Conservation (phyloP, 2,113 vertebrate species). For the Sarotherodon lohbergeri region DNA sequence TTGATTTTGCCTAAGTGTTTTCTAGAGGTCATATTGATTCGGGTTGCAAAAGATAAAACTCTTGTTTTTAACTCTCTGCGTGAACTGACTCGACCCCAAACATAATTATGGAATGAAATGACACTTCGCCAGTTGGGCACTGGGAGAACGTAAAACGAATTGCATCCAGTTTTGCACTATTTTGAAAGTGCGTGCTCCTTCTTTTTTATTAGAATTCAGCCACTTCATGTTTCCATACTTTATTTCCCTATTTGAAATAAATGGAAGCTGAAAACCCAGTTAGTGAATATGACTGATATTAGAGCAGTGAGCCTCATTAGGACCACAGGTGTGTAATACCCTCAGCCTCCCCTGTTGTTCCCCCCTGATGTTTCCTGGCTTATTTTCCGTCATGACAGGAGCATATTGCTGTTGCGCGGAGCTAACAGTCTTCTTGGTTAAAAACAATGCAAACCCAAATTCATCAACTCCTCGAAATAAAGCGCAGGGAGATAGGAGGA, state of each 20-base stretch:
- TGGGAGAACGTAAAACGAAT: neutral
- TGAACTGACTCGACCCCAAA: conserved; percentile 7
- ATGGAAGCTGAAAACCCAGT: conserved; percentile 8
- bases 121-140: neutral
- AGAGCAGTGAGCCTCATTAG: conserved; percentile 42
- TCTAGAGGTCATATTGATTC: conserved; percentile 72
- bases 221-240: neutral
- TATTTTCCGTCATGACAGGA: conserved; percentile 7
- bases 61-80: conserved; percentile 43
- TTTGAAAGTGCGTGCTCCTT: neutral
- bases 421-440: neutral
- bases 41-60: conserved; percentile 55
- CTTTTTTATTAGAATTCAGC: neutral
- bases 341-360: conserved; percentile 15
- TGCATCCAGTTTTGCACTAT: neutral
- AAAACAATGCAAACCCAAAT: neutral
- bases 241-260: neutral
- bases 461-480: neutral
- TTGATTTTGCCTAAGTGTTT: conserved; percentile 65
- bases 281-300: conserved; percentile 29
- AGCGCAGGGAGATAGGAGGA: neutral
- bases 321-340: conserved; percentile 53
- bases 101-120: neutral
- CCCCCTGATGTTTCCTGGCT: neutral
- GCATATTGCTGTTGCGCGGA: neutral